A percentile compares a stretch with the other conserved stretches of the same genome.
These are phyloP conservation scores for Acanthosepion esculentum DNA, from an alignment of 2,888 invertebrate genomes.

Conservation along the genomic window DNA sequence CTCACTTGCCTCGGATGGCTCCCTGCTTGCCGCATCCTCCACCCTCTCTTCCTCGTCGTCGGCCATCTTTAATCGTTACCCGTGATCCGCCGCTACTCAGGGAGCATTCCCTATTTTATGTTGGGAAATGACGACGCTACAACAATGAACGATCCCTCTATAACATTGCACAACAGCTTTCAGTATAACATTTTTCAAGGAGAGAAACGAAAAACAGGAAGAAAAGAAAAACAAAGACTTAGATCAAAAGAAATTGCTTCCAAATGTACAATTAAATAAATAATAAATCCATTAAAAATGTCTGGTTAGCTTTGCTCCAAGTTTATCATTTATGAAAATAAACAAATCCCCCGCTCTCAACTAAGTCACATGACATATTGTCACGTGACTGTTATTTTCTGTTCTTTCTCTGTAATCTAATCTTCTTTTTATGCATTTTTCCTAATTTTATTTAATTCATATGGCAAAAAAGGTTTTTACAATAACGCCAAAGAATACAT, in stretches of 20 bases:
- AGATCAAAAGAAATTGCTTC: background rate
- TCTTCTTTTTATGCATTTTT: too few species aligned
- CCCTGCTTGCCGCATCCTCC: slow-evolving; percentile 37
- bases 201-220: background rate
- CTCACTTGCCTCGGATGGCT: background rate
- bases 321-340: background rate
- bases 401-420: too few species aligned
- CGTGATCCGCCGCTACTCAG: slow-evolving; percentile 21
- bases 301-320: background rate
- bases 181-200: background rate
- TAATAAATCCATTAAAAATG: background rate
- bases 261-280: background rate
- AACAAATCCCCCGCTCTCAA: background rate
- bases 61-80: slow-evolving; percentile 39
- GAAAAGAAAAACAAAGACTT: background rate
- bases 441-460: too few species aligned
- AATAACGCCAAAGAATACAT: too few species aligned
- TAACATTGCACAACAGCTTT: background rate
- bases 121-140: background rate
- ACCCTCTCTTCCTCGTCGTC: slow-evolving; percentile 46
- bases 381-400: background rate
- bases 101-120: background rate
- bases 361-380: background rate
- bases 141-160: background rate
- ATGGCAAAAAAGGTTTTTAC: too few species aligned